These are phyloP conservation scores for Lepus oiostolus DNA, from an alignment of 2,797 vertebrate genomes.

Conservation along the genomic window DNA sequence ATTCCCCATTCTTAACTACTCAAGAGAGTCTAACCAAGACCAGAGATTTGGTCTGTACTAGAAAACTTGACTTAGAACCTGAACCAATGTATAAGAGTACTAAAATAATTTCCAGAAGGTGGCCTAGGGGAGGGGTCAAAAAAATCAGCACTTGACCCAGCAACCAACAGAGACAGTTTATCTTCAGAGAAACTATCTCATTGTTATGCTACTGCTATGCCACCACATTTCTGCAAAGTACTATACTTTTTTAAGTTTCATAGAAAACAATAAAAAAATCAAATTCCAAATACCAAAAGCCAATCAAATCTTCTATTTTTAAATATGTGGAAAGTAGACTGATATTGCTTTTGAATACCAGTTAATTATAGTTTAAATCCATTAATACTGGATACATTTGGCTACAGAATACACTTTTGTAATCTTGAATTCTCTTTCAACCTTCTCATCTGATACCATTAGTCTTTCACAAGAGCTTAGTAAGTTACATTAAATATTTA, in stretches of 20 bases:
- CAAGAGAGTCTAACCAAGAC: neutral
- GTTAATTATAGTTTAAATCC: conserved; percentile 55
- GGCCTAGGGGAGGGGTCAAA: conserved; percentile 11
- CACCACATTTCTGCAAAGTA: conserved; percentile 39
- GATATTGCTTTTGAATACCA: conserved; percentile 55
- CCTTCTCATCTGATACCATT: neutral
- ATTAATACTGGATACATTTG: conserved; percentile 9
- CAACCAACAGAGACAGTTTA: conserved; percentile 22
- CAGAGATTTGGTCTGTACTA: neutral
- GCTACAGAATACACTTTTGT: neutral
- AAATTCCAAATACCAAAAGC: conserved; percentile 10
- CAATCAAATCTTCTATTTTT: conserved; percentile 42
- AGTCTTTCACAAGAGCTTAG: conserved; percentile 17
- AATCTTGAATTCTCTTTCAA: neutral
- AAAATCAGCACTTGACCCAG: conserved; percentile 53
- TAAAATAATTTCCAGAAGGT: neutral
- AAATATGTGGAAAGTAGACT: conserved; percentile 54
- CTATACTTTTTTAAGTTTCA: neutral
- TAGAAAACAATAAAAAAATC: neutral
- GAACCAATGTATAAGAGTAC: neutral
- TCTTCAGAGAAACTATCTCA: conserved; percentile 23
- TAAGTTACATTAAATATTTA: neutral
- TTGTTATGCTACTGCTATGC: neutral
- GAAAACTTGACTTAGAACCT: neutral
- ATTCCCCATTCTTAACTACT: neutral